Base-by-base conservation (phyloP, 2,888 invertebrate species). In the Pyrochroa serraticornis region DNA sequence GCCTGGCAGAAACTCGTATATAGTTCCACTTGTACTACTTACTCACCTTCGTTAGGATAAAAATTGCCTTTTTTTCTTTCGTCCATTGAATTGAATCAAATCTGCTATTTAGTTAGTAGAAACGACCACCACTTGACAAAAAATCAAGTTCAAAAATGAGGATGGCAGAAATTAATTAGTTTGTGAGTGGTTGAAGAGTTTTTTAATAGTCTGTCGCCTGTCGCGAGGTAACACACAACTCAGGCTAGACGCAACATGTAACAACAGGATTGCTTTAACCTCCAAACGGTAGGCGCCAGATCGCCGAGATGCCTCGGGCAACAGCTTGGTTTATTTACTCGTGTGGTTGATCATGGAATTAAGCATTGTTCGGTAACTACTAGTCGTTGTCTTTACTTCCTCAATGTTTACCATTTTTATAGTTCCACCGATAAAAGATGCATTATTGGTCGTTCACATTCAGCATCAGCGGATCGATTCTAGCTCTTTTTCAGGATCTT, bases 231-330 rank as follows among this genome's bases (percentile, higher is more conserved):
- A 59, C 61, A 56, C 61, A 65, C 63, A 52, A 60, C 53, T 44
- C 51, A 60, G 53, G 57, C 60, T 53, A 57, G 52, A 46, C 47
- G 60, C 41, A 57, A 50, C 56, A 60, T 60, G 60, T 58, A 61
- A 63, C 64, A 66, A 59, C 63, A 69, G 69, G 70, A 71, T 70
- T 69, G 69, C 72, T 73, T 73, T 67, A 73, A 70, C 69, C 71
- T 71, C 72, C 68, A 71, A 72, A 71, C 70, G 71, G 72, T 74
- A 75, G 75, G 75, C 75, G 75, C 75, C 75, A 75, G 71, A 70
- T 68, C 67, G 74, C 71, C 71, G 73, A 70, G 62, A 60, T 65
- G 72, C 74, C 71, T 66, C 64, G 56, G 70, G 72, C 71, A 63
- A 68, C 63, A 71, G 60, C 60, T 65, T 67, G 64, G 67, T 68